Base-by-base conservation (phyloP, 2,888 invertebrate species). In the Quadroppia sp. region DNA sequence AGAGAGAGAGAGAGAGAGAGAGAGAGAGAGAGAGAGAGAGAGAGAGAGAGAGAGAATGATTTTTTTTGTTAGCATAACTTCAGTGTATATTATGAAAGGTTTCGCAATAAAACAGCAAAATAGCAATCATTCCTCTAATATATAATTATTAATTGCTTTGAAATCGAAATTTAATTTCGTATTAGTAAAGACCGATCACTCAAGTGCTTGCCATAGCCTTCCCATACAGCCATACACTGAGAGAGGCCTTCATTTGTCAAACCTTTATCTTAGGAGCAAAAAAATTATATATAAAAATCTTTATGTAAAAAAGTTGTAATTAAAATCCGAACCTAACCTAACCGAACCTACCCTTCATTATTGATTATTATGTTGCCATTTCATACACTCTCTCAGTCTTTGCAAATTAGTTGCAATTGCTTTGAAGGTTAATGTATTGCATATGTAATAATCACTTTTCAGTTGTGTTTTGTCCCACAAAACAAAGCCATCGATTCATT, bases 231-330 rank as follows among this genome's bases (percentile, higher is more conserved):
- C n/a, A n/a, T n/a, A n/a, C n/a, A n/a, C n/a, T n/a, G n/a, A n/a
- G n/a, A n/a, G n/a, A n/a, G n/a, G n/a, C n/a, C n/a, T n/a, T n/a
- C n/a, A 56, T 56, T 56, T 56, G 56, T 56, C 56, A 56, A 28
- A 56, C 23, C 20, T 23, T 56, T 23, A 2, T 56, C 4, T 15
- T 15, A n/a, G n/a, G n/a, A n/a, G n/a, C n/a, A n/a, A n/a, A n/a
- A n/a, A n/a, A n/a, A n/a, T n/a, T n/a, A n/a, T n/a, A n/a, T 48
- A 48, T 11, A 64, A n/a, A 50, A 50, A n/a, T 50, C 20, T 61
- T 64, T 36, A 64, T 64, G 64, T 64, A 64, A 64, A 64, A 64
- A 56, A n/a, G 28, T 56, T 56, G 64, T 64, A 64, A 64, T 64
- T 64, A 64, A 64, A 64, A 64, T 64, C 64, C 25, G 7, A 48